A percentile compares a stretch with the other conserved stretches of the same genome.
phyloP scores from a whole-genome alignment of 2,888 invertebrate species.

The Pollenia labialis region DNA sequence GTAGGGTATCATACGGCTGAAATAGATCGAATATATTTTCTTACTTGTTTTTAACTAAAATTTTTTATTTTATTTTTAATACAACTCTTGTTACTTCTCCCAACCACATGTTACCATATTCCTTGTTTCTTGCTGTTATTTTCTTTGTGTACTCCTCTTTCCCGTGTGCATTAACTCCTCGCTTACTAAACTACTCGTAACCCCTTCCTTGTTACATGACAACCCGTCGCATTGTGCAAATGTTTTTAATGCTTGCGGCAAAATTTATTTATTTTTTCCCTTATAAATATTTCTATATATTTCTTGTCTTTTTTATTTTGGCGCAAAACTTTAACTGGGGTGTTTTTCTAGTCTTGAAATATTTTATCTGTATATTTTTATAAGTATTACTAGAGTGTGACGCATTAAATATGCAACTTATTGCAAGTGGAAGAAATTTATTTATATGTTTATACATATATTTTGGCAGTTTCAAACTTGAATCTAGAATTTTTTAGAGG shows the following conservation, averaged over 20 bases:
- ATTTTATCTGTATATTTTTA: not conserved
- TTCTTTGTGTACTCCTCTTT: not conserved
- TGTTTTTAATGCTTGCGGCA: slow-evolving; percentile 56
- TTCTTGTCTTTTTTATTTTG: slow-evolving; percentile 47
- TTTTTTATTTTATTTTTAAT: no score
- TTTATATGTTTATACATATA: not conserved
- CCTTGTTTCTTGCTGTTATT: not conserved
- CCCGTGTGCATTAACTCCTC: not conserved
- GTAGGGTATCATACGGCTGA: no score
- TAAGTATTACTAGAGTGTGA: slow-evolving; percentile 23
- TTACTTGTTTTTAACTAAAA: no score
- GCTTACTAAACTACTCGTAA: slow-evolving; percentile 1
- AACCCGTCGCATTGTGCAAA: slow-evolving; percentile 53
- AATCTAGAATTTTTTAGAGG: not conserved
- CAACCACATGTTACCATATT: slow-evolving; percentile 23
- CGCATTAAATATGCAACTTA: slow-evolving; percentile 48
- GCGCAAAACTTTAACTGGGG: slow-evolving; percentile 54
- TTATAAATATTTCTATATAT: slow-evolving; percentile 10
- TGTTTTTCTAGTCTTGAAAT: slow-evolving; percentile 17
- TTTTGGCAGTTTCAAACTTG: not conserved
- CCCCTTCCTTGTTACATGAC: not conserved
- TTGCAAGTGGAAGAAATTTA: slow-evolving; percentile 31
- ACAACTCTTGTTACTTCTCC: not conserved
- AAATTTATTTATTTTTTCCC: slow-evolving; percentile 43
- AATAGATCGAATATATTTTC: no score